phyloP scores from a whole-genome alignment of 37 sponge, comb jelly and placozoan genomes.

The Tethya wilhelma region DNA sequence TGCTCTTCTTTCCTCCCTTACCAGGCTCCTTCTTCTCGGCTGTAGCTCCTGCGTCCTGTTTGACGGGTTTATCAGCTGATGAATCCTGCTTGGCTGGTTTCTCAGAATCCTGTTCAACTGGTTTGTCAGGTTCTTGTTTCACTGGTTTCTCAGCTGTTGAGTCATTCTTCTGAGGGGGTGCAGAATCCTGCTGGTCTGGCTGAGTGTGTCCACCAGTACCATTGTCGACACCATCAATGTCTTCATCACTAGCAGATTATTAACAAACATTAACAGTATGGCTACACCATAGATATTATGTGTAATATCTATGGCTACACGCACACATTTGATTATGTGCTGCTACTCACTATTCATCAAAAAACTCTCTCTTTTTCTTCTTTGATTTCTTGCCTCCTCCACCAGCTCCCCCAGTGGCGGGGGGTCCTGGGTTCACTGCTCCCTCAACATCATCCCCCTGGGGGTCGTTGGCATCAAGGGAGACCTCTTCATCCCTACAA shows the following conservation, averaged over 20 bases:
- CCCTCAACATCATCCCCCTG: not conserved
- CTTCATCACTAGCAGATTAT: too few relatives aligned
- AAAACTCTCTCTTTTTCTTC: constrained; percentile 34
- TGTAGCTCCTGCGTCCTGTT: not conserved
- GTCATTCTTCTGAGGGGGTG: not conserved
- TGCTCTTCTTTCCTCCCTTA: constrained; percentile 21
- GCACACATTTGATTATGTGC: not conserved
- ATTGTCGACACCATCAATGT: not conserved
- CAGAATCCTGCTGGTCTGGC: not conserved
- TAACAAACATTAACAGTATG: too few relatives aligned
- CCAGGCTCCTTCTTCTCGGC: not conserved
- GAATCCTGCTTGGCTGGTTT: not conserved
- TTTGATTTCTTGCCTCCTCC: constrained; percentile 44
- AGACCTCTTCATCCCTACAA: too few relatives aligned
- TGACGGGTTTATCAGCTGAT: not conserved
- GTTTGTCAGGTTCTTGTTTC: not conserved
- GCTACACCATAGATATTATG: too few relatives aligned
- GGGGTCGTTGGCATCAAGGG: too few relatives aligned
- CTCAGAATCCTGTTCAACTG: not conserved
- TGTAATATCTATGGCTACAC: too few relatives aligned
- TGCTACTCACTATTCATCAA: constrained; percentile 12
- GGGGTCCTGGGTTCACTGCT: not conserved
- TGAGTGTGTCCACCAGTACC: not conserved
- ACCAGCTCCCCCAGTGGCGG: not conserved
- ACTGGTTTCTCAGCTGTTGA: not conserved